phyloP scores from a whole-genome alignment of 2,797 vertebrate species.

The Periophthalmus magnuspinnatus region DNA sequence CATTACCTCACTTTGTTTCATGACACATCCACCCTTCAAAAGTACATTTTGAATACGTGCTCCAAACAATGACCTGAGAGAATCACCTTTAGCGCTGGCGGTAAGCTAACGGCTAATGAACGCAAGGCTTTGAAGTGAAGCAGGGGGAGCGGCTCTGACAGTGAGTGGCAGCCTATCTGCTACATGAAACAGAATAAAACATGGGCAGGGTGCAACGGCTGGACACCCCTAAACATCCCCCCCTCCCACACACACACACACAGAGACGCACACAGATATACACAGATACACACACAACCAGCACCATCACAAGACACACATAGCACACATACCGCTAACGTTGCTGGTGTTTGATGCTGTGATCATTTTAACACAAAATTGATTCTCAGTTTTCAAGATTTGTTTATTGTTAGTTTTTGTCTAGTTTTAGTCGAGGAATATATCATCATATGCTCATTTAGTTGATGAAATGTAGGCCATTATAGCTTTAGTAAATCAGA shows the following conservation, averaged over 20 bases:
- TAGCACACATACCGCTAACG: background rate
- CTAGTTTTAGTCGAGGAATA: no score
- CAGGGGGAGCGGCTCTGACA: conserved; percentile 72
- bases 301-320: conserved; percentile 1
- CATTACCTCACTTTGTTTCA: background rate
- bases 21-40: background rate
- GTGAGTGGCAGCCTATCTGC: conserved; percentile 74
- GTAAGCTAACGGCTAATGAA: conserved; percentile 53
- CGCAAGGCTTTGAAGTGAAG: conserved; percentile 69
- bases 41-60: background rate
- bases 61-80: conserved; percentile 51
- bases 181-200: conserved; percentile 84
- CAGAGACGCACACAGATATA: background rate
- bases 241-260: background rate
- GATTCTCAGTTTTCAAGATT: no score
- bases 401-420: no score
- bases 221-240: conserved; percentile 38
- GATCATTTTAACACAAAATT: no score
- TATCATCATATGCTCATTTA: no score
- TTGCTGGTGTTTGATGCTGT: background rate
- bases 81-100: conserved; percentile 44
- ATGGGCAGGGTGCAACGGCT: conserved; percentile 68
- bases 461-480: no score
- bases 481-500: no score
- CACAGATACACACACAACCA: background rate